Base-by-base conservation (phyloP, 2,797 vertebrate species). In the Babyrousa celebensis region DNA sequence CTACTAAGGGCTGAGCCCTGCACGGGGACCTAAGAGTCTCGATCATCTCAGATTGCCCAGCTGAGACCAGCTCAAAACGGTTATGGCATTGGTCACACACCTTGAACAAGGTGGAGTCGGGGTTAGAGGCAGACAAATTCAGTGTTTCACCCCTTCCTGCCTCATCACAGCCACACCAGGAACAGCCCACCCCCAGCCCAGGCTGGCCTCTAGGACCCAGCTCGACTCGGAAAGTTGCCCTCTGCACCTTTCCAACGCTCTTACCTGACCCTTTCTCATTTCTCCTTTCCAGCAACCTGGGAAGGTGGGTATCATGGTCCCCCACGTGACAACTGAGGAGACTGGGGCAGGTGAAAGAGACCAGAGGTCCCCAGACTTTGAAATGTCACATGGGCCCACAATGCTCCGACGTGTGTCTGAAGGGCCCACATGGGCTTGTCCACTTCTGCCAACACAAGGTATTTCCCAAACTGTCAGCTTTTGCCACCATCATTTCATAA, bases 401-500 rank as follows among this genome's bases (percentile, higher is more conserved):
- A 36, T 48, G 23, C 48, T 67, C 23, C 27, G 65, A 40, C 10
- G 29, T 40, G 36, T 56, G 17, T 70, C 85, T 85, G 67, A 56
- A 95, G 25, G 86, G 74, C 70, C 27, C 71, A 48, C 56, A 21
- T 17, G 20, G 18, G 25, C 43, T 36, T 72, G 25, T 23, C 43
- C 65, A 25, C 86, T 89, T 91, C 27, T n/a, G 29, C 62, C 65
- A 60, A 65, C n/a, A 65, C 29, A 56, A 93, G 36, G 9, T 36
- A 70, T 77, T 91, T 95, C 79, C 72, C 43, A 91, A 94, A 83
- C 65, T 27, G 27, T 40, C 32, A 89, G 43, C 54, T 85, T 36
- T 54, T 74, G 83, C 65, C 63, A 67, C 56, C 43, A 58, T 67
- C 36, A 48, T 67, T 78, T 87, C 65, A 77, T 79, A 86, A 94